Evolutionary conservation across 1,140 invertebrate genomes (phyloP), one percentile per base, ranked within the genome.

Genomic region (Apis cerana): DNA sequence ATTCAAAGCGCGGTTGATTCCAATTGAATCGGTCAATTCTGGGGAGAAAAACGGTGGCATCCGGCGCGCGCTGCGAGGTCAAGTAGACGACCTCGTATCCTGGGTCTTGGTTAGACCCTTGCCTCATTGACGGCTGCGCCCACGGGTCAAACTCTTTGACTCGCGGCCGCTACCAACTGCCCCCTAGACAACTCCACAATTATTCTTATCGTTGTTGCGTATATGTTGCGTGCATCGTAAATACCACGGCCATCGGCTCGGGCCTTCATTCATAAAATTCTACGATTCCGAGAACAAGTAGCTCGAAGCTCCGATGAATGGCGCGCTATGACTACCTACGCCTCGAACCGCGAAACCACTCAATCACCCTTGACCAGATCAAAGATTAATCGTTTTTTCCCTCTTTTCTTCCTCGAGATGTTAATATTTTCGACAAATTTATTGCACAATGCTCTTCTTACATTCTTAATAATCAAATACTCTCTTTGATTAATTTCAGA

Each of bases 71-170:
- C 91, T 91, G 82, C 75, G 89, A 80, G 91, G 91, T 92, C 89
- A 91, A 92, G 81, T 89, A 86, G 86, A 83, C 89, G 91, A 92
- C 90, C 91, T 86, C 90, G 91, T 91, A 92, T 91, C 91, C 90
- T 91, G 91, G 90, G 89, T 91, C 91, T 90, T 84, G 83, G 83
- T 90, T 86, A 85, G 80, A 65, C 78, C 84, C 85, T 87, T 88
- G 79, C 83, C 88, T 90, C 81, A 87, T 91, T 90, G 83, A 78
- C 72, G 86, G 71, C 85, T 78, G 85, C 82, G 89, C 79, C 85
- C 84, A 85, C 87, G 88, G 91, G 91, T 92, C 90, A 92, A 91
- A 89, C 91, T 91, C 84, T 81, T 91, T 91, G 89, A 90, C 89
- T 91, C 77, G 85, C 87, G 89, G 84, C 89, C 86, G 79, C 86